phyloP scores from a whole-genome alignment of 2,113 vertebrate genomes.

The Orientallactaga bullata region DNA sequence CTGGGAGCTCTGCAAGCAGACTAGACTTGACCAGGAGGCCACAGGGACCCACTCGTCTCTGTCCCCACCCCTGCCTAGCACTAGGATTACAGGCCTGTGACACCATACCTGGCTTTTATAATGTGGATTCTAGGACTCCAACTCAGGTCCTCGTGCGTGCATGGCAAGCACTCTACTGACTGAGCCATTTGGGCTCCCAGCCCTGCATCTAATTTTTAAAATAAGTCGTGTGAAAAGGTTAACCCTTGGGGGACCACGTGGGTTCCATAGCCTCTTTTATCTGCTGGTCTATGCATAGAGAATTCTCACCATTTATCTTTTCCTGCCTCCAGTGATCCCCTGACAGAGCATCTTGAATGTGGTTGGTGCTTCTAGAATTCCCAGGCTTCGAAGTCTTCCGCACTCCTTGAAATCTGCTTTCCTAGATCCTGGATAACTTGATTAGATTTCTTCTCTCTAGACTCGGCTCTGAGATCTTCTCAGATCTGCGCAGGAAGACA shows the following conservation, averaged over 20 bases:
- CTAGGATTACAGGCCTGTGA: too few species aligned
- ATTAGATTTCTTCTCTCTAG: neutral
- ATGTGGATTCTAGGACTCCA: too few species aligned
- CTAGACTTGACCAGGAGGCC: too few species aligned
- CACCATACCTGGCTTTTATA: too few species aligned
- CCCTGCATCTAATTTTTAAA: neutral
- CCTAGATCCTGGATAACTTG: neutral
- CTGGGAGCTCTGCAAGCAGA: too few species aligned
- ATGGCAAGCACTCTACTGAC: too few species aligned
- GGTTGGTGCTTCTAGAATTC: neutral
- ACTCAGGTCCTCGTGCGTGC: too few species aligned
- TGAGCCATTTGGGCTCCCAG: too few species aligned
- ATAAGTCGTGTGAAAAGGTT: neutral
- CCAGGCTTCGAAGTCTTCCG: neutral
- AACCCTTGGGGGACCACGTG: neutral
- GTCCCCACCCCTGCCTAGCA: too few species aligned
- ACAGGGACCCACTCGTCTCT: too few species aligned
- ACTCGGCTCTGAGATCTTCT: neutral
- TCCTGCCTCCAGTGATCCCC: neutral
- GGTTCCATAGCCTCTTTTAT: neutral
- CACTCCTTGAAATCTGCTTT: conserved; percentile 23
- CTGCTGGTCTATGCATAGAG: neutral
- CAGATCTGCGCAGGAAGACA: neutral
- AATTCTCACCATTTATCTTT: neutral
- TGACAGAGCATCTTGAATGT: neutral